Evolutionary conservation across 2,797 vertebrate genomes (phyloP).

Genomic region (Bovichtus variegatus): DNA sequence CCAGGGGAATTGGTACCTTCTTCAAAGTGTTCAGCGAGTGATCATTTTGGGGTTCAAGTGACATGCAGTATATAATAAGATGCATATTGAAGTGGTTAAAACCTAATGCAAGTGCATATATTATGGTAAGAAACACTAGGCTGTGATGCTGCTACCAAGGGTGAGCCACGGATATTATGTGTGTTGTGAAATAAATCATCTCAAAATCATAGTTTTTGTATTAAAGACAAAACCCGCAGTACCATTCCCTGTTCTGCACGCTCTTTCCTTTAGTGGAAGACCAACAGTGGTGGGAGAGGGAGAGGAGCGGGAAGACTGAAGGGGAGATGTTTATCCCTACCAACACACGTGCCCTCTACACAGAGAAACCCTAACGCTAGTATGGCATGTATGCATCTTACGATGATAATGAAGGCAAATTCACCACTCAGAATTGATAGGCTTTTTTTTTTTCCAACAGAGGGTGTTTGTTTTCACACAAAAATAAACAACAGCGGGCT

Average conservation of each 20-base stretch:
- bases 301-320: background rate
- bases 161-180: conserved; percentile 2
- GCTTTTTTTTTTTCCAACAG: too few species aligned
- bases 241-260: background rate
- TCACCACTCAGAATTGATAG: too few species aligned
- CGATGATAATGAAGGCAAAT: too few species aligned
- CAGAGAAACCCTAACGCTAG: too few species aligned
- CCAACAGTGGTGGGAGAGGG: background rate
- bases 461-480: too few species aligned
- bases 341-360: background rate
- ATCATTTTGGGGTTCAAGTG: conserved; percentile 41
- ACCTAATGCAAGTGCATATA: conserved; percentile 7
- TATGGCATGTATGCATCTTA: too few species aligned
- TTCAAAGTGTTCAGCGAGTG: conserved; percentile 44
- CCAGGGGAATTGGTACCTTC: conserved; percentile 24
- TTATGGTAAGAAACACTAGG: background rate
- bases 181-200: background rate
- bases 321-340: background rate
- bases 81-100: conserved; percentile 4
- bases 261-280: background rate
- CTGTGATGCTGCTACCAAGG: background rate
- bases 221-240: background rate
- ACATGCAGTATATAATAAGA: conserved; percentile 17
- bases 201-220: conserved; percentile 23
- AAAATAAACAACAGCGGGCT: background rate